Base-by-base conservation (phyloP, 2,888 invertebrate species). In the Protophormia terraenovae region DNA sequence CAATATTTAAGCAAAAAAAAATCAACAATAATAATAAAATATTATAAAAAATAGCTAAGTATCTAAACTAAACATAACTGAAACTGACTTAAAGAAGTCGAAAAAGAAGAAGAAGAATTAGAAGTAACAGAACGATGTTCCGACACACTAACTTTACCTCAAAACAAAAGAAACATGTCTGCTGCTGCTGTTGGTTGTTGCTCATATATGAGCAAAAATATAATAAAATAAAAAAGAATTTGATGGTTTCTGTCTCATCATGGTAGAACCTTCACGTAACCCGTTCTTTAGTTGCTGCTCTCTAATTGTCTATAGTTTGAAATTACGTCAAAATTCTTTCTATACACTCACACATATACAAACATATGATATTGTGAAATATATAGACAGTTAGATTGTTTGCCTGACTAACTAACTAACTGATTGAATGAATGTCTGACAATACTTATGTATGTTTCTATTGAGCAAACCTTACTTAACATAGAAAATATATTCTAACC, bases 1-100 rank as follows among this genome's bases (percentile, higher is more conserved):
- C 72, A 62, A 77, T 47, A 72, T 41, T 58, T 14, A 50, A 41
- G 24, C 32, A 22, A 32, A 66, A 29, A 27, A 55, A 73, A 24
- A 71, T 69, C n/a, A 77, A 66, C 41, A 67, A 22, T 50, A 64
- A 53, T 16, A 41, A 3, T n/a, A 76, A 27, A 10, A 73, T 16
- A 14, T 35, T 16, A 53, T 22, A 50, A 27, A 27, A 55, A 76
- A 66, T 53, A 72, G 79, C 55, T 60, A 75, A 60, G 71, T 72
- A 55, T 80, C 76, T 77, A 71, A 69, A 62, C 78, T 38, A 76
- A 80, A 80, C 66, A 77, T 81, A 84, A 83, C 82, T 71, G 83
- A 69, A 84, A 83, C 82, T 71, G 83, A 69, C 79, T 83, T 71
- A 58, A 67, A 83, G 71, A 71, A 78, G n/a, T n/a, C n/a, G n/a